phyloP scores from a whole-genome alignment of 2,888 invertebrate species.

The Eupithecia abbreviata region DNA sequence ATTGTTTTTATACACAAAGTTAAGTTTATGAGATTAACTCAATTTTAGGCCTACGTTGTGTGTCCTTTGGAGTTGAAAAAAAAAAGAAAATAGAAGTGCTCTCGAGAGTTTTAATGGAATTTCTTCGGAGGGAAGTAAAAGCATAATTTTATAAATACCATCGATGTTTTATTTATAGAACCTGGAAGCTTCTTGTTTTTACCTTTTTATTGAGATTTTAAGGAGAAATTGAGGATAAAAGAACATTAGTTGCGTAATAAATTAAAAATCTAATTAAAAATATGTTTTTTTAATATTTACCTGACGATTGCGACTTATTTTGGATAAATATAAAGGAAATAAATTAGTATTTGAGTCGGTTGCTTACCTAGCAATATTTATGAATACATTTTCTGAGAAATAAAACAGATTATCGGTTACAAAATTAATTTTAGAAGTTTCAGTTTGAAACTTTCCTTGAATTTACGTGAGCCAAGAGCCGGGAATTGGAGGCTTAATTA shows the following conservation, averaged over 20 bases:
- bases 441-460: not conserved
- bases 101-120: conserved; percentile 63
- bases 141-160: conserved; percentile 17
- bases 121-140: conserved; percentile 52
- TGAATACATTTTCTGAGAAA: not conserved
- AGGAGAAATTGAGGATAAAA: not conserved
- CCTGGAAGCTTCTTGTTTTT: not conserved
- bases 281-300: not conserved
- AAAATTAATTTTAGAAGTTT: conserved; percentile 6
- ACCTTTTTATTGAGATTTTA: not conserved
- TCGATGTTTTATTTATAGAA: conserved; percentile 4
- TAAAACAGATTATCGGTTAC: not conserved
- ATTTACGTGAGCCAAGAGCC: conserved; percentile 12
- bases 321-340: not conserved
- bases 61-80: conserved; percentile 59
- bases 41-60: conserved; percentile 60
- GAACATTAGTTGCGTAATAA: not conserved
- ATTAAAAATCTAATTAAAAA: not conserved
- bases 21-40: conserved; percentile 69
- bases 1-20: conserved; percentile 60
- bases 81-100: conserved; percentile 49
- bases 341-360: not conserved
- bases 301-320: not conserved
- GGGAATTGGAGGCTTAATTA: conserved; percentile 58
- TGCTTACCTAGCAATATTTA: not conserved